These are phyloP conservation scores for Rhinolophus sinicus DNA, from an alignment of 2,113 vertebrate species.

Conservation along the genomic window DNA sequence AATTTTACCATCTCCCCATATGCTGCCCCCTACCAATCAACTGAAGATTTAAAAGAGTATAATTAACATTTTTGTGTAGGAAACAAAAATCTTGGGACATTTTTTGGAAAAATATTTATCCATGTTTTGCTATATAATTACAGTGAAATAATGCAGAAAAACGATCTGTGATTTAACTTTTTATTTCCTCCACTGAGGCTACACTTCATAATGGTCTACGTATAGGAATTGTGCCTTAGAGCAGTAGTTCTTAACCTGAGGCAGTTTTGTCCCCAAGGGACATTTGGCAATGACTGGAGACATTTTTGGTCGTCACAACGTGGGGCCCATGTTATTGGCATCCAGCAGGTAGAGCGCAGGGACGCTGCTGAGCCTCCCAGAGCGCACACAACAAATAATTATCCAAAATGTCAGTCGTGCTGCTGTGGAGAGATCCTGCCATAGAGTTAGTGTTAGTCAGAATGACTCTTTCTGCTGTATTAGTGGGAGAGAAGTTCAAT, in stretches of 20 bases:
- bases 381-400: background rate
- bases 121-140: slow-evolving; percentile 18
- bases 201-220: background rate
- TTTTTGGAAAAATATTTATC: background rate
- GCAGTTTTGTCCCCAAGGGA: background rate
- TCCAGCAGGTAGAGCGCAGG: background rate
- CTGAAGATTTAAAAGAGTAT: background rate
- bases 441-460: background rate
- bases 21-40: background rate
- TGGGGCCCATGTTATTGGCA: background rate
- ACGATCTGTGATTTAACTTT: background rate
- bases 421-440: background rate
- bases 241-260: background rate
- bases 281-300: background rate
- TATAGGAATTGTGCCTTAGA: background rate
- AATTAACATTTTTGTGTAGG: background rate
- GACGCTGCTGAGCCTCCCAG: background rate
- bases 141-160: background rate
- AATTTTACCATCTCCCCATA: background rate
- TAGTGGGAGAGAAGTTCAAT: background rate
- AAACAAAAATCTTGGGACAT: slow-evolving; percentile 11
- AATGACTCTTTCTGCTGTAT: background rate
- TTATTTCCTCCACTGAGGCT: background rate
- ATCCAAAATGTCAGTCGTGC: background rate
- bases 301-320: background rate